Conservation (phyloP, 2,113 vertebrate genomes). For the Peromyscus polionotus region DNA sequence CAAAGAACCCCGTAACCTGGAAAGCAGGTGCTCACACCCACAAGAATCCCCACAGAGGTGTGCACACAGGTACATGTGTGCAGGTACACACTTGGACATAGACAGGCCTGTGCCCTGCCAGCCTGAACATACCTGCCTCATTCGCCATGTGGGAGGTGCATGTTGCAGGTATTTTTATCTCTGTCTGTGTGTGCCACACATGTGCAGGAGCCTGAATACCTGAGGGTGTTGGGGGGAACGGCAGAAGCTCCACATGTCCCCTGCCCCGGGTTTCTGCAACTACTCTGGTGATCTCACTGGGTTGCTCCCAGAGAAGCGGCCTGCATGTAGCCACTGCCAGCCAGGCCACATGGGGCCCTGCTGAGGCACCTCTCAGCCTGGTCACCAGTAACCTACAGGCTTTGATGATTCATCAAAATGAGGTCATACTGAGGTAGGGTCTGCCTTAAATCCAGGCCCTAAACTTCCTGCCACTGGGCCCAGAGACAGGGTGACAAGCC, state of each 20-base stretch:
- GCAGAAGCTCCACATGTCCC: background rate
- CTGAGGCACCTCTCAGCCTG: background rate
- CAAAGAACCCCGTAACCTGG: background rate
- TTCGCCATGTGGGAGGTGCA: too few species aligned
- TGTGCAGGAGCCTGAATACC: background rate
- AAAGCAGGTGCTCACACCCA: background rate
- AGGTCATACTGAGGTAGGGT: background rate
- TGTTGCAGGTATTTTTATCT: too few species aligned
- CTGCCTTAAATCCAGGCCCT: background rate
- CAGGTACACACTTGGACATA: background rate
- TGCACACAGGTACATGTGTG: background rate
- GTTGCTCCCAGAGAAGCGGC: background rate
- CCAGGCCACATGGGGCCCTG: background rate
- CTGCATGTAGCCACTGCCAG: background rate
- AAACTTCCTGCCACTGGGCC: background rate
- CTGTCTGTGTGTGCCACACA: background rate
- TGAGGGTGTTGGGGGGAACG: too few species aligned
- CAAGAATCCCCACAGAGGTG: background rate
- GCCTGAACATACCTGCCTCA: too few species aligned
- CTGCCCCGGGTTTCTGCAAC: background rate
- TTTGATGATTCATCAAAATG: background rate
- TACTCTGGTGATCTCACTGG: background rate
- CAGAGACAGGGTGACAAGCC: accelerated
- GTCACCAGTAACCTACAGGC: background rate
- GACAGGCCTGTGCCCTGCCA: background rate